Evolutionary conservation across 2,888 invertebrate genomes (phyloP).

Genomic region (Corythucha ciliata): DNA sequence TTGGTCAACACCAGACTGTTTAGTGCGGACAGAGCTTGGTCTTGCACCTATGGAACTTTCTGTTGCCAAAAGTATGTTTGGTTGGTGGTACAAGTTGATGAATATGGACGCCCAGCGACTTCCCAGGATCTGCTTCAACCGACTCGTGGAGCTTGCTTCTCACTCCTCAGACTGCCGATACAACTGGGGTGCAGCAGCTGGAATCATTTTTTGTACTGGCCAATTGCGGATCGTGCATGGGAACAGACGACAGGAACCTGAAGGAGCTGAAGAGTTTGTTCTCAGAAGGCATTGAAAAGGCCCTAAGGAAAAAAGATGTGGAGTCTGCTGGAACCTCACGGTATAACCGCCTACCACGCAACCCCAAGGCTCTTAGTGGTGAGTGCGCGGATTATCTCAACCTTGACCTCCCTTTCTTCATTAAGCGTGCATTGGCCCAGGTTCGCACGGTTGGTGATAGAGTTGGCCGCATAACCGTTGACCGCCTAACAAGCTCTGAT

Average conservation of each 20-base stretch:
- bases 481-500: neutral
- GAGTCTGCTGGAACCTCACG: neutral
- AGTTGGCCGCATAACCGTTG: neutral
- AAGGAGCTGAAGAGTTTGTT: neutral
- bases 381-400: neutral
- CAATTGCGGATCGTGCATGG: neutral
- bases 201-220: neutral
- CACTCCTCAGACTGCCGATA: neutral
- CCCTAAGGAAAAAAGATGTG: neutral
- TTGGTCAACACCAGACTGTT: conserved; percentile 10
- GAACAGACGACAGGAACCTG: too few species aligned
- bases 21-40: conserved; percentile 4
- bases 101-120: neutral
- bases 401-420: neutral
- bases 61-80: neutral
- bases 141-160: conserved; percentile 1
- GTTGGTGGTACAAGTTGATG: neutral
- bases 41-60: conserved; percentile 1
- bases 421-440: conserved; percentile 1
- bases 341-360: neutral
- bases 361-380: neutral
- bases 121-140: conserved; percentile 1
- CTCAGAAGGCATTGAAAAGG: neutral
- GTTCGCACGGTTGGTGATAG: neutral
- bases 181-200: too few species aligned